Evolutionary conservation across 2,113 vertebrate genomes (phyloP), one percentile per base, ranked within the genome.

Genomic region (Cynopterus brachyotis): DNA sequence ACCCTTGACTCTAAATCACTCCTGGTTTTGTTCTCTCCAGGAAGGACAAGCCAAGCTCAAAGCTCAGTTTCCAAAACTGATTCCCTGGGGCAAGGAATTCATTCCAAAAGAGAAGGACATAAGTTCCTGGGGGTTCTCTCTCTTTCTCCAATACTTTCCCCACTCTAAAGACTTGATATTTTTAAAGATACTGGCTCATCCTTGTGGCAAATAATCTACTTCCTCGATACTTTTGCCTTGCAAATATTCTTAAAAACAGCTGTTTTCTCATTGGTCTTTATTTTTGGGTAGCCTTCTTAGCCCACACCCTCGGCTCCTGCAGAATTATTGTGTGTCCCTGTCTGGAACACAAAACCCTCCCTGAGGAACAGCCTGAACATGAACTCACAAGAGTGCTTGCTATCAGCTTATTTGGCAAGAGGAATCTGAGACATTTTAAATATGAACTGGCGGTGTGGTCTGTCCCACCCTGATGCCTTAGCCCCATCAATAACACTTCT

Each of bases 381-480:
- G 96, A 97, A 98, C 98, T 97, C 96, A 88, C 82, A 97, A 98
- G 97, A 0, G 3, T 84, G 47, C 94, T 95, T 3, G 24, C 96
- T 98, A 98, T 98, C 96, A 78, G 97, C 97, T 97, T 98, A 96
- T 98, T 98, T 97, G 97, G 95, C 93, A 35, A 84, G 67, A 96
- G 90, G 97, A 99, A 99, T 98, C 98, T 4, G 86, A 98, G 97
- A 98, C 98, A 99, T 99, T 98, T 98, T 96, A 99, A 99, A 98
- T 94, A 97, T 15, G 80, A 96, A 80, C 86, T 93, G 67, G 96
- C 76, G 96, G 28, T 81, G 15, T 87, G 98, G 95, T 89, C 90
- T 24, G n/a, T 64, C 97, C 85, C 89, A 89, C 62, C 26, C 5
- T 3, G 24, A 93, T 96, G 97, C 93, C 94, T 93, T 24, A 79